These are phyloP conservation scores for Holocentrus rufus DNA, from an alignment of 2,797 vertebrate species.

Conservation along the genomic window DNA sequence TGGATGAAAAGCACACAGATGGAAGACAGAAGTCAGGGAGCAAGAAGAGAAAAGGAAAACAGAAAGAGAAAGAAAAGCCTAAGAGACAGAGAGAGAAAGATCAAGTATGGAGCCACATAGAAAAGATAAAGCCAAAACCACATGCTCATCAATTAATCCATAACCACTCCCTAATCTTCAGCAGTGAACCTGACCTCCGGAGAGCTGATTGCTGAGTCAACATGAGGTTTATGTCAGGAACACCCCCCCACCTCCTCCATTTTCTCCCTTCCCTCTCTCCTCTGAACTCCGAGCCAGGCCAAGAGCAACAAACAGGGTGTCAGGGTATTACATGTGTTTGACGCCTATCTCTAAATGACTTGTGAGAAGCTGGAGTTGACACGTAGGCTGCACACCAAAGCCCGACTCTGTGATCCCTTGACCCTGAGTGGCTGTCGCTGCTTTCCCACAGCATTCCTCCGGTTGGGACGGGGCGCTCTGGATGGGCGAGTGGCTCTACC, in stretches of 20 bases:
- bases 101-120: constrained; percentile 2
- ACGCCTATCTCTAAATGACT: constrained; percentile 38
- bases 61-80: constrained; percentile 4
- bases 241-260: background rate
- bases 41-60: constrained; percentile 31
- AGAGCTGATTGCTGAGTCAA: constrained; percentile 31
- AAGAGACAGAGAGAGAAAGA: background rate
- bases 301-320: constrained; percentile 48
- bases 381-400: constrained; percentile 51
- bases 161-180: constrained; percentile 26
- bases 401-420: constrained; percentile 51
- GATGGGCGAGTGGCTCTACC: constrained; percentile 73
- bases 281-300: constrained; percentile 20
- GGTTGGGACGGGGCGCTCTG: background rate
- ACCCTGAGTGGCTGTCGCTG: constrained; percentile 27
- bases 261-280: constrained; percentile 11
- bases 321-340: constrained; percentile 29
- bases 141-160: constrained; percentile 3
- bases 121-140: constrained; percentile 27
- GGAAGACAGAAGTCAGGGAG: constrained; percentile 41
- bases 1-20: constrained; percentile 59
- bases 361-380: constrained; percentile 37
- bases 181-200: constrained; percentile 37
- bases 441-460: constrained; percentile 52
- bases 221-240: constrained; percentile 34